Percentiles rank a stretch among this genome's conserved stretches.
Conservation (phyloP, 2,797 vertebrate species). For the Bucorvus abyssinicus region DNA sequence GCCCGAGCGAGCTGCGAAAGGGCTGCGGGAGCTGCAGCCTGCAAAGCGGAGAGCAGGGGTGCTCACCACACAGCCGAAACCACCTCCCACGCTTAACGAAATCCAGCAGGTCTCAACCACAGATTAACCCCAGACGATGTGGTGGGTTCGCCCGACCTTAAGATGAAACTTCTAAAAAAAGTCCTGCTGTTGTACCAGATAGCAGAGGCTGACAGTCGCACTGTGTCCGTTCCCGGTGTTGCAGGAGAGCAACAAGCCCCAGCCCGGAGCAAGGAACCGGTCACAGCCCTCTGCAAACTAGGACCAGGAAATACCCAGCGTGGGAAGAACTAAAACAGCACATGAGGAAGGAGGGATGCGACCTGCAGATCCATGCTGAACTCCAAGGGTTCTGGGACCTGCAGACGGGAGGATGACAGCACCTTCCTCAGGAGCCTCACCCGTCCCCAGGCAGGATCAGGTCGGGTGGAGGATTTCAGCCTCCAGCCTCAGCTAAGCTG, state of each 20-base stretch:
- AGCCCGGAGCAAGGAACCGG: fast-evolving
- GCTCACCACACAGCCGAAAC: fast-evolving
- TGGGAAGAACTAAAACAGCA: fast-evolving
- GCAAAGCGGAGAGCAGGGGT: fast-evolving
- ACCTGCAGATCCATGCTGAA: neutral
- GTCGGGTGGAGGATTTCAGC: neutral
- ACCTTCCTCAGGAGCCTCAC: neutral
- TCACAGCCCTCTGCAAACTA: neutral
- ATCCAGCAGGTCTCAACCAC: fast-evolving
- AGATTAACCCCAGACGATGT: fast-evolving
- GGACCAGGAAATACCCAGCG: fast-evolving
- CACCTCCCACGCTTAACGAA: fast-evolving
- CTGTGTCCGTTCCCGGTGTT: fast-evolving
- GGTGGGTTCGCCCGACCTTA: neutral
- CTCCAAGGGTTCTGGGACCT: neutral
- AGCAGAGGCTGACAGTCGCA: neutral
- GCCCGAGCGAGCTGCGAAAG: fast-evolving
- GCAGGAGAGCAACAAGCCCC: neutral
- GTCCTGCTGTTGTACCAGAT: neutral
- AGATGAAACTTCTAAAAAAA: fast-evolving
- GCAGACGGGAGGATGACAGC: neutral
- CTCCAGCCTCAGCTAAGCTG: neutral
- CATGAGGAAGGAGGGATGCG: fast-evolving
- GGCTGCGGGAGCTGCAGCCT: fast-evolving
- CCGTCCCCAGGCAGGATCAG: neutral